phyloP scores from a whole-genome alignment of 2,888 invertebrate genomes.

The Stenotaenia linearis region DNA sequence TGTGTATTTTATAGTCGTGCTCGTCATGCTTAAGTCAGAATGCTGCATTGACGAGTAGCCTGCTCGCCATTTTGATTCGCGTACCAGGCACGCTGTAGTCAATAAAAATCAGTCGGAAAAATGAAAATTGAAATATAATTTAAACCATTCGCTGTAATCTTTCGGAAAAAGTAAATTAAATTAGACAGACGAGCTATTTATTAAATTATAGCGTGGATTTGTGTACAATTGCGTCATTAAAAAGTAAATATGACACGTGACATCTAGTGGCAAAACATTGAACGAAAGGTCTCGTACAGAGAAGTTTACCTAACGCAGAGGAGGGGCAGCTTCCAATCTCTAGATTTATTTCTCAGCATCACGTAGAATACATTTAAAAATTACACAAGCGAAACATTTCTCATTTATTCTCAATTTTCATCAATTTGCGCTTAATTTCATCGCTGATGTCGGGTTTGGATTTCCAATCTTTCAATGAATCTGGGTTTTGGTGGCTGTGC shows the following conservation, averaged over 20 bases:
- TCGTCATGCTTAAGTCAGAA: neutral
- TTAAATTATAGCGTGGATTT: neutral
- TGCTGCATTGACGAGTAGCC: neutral
- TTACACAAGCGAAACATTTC: neutral
- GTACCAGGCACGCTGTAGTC: no score
- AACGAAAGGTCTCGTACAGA: neutral
- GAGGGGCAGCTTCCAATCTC: neutral
- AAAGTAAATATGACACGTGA: neutral
- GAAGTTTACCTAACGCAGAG: neutral
- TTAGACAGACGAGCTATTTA: neutral
- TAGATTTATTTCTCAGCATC: neutral
- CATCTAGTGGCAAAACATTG: neutral
- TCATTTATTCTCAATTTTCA: neutral
- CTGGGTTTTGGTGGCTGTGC: slow-evolving; percentile 48
- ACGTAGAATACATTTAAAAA: neutral
- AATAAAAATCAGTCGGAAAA: neutral
- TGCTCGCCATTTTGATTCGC: neutral
- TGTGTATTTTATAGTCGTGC: neutral
- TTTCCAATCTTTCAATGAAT: neutral
- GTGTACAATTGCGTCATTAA: neutral
- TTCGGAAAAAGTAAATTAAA: neutral
- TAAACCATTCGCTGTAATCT: neutral
- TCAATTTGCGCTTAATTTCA: neutral
- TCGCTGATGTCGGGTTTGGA: neutral
- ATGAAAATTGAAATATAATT: neutral